Percentiles rank a stretch among this genome's conserved stretches.
Evolutionary conservation across 2,797 vertebrate genomes (phyloP).

Genomic region (Dendrocincla tyrannina): DNA sequence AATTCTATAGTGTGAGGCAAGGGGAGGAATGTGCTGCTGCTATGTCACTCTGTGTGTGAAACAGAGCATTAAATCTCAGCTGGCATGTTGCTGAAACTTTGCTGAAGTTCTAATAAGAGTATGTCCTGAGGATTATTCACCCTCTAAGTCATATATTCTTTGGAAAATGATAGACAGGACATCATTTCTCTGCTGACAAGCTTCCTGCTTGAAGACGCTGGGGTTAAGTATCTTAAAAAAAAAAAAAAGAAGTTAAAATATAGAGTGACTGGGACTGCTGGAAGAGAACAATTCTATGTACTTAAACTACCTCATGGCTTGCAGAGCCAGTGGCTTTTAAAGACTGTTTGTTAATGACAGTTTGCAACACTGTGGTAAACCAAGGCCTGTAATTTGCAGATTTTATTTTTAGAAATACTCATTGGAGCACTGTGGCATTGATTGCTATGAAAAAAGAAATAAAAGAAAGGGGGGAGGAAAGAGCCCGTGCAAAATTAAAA

Average conservation of each 20-base stretch:
- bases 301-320: not conserved
- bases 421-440: conserved; percentile 29
- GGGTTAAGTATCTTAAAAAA: not conserved
- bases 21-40: not conserved
- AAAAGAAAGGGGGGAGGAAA: not conserved
- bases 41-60: not conserved
- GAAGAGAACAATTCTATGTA: not conserved
- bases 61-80: not conserved
- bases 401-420: conserved; percentile 67
- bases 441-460: conserved; percentile 31
- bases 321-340: not conserved
- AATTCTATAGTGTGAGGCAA: not conserved
- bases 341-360: conserved; percentile 42
- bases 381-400: conserved; percentile 50
- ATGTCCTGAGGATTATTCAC: not conserved
- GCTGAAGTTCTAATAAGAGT: not conserved
- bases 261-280: not conserved
- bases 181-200: not conserved
- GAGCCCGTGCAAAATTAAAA: conserved; percentile 33
- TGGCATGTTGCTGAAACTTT: not conserved
- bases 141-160: not conserved
- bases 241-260: not conserved
- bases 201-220: not conserved
- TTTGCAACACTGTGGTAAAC: conserved; percentile 20
- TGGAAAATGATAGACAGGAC: not conserved